Evolutionary conservation across 2,797 vertebrate genomes (phyloP), one percentile per base, ranked within the genome.

Genomic region (Chanos chanos): DNA sequence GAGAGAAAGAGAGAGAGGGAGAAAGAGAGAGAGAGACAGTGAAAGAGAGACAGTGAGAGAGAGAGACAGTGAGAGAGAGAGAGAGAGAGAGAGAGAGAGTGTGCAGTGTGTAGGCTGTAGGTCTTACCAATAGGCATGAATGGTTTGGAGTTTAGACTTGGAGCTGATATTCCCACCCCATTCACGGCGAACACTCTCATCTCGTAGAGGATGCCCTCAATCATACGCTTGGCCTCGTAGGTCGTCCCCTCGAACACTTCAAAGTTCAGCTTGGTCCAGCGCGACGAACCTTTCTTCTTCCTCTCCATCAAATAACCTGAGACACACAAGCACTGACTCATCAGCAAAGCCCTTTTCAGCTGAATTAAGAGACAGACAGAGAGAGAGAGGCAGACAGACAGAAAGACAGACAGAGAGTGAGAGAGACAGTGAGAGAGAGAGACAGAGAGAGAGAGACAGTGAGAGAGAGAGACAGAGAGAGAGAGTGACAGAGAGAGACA

Each of bases 231-330:
- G 5, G 92, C 92, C 64, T 94, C 91, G 0, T 92, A 96, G 2
- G 87, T 88, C 0, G 85, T 88, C 0, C 81, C 81, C 0, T 84
- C 71, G 9, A 83, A 92, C 0, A 93, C 87, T 18, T 95, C 94
- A 18, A 94, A 96, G 83, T 96, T 96, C 56, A 96, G 85, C 77
- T 94, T 95, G 40, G 94, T 94, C 94, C 94, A 96, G 73, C 92
- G 89, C 30, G 85, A 85, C 0, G 92, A 94, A 13, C 93, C 94
- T 67, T 95, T 95, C 87, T 96, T 96, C 80, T 94, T 96, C 65
- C 94, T 89, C 81, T 96, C 94, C 85, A 96, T 86, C 40, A 94
- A 87, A 72, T 96, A 96, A 47, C 94, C 94, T 95, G 76, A 34
- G 7, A 22, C n/a, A n/a, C n/a, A n/a, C n/a, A n/a, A n/a, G n/a